phyloP scores from a whole-genome alignment of 2,113 vertebrate genomes.

The Rousettus leschenaultii region DNA sequence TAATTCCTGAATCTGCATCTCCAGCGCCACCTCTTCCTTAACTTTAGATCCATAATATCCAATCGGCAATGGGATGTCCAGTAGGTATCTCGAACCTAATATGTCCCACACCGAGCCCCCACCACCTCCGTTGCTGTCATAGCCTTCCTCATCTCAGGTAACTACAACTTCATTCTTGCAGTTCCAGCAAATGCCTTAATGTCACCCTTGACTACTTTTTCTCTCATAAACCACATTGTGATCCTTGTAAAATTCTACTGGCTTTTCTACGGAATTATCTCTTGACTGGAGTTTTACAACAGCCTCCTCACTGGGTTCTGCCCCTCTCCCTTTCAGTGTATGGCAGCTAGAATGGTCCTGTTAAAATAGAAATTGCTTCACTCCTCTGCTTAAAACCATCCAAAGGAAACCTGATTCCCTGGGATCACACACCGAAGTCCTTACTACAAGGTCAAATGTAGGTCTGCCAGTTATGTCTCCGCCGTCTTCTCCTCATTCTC shows the following conservation, averaged over 20 bases:
- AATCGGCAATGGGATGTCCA: not conserved
- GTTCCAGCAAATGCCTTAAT: not conserved
- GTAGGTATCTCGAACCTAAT: not conserved
- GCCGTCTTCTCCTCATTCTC: not conserved
- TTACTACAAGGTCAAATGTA: not conserved
- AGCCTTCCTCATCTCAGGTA: not conserved
- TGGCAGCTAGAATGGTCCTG: not conserved
- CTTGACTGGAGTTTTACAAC: not conserved
- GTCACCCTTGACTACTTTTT: not conserved
- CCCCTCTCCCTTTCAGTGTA: not conserved
- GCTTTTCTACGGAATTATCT: not conserved
- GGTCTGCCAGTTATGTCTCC: not conserved
- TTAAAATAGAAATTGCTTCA: not conserved
- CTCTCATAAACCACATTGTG: not conserved
- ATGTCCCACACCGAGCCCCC: not conserved
- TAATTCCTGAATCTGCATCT: not conserved
- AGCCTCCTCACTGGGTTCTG: not conserved
- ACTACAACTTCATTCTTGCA: not conserved
- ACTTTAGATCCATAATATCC: not conserved
- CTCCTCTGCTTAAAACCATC: not conserved
- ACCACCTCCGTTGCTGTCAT: fast-evolving
- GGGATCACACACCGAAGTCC: not conserved
- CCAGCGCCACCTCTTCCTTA: not conserved
- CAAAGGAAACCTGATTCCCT: not conserved
- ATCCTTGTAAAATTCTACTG: not conserved